phyloP scores from a whole-genome alignment of 2,797 vertebrate genomes.

The Avahi laniger region DNA sequence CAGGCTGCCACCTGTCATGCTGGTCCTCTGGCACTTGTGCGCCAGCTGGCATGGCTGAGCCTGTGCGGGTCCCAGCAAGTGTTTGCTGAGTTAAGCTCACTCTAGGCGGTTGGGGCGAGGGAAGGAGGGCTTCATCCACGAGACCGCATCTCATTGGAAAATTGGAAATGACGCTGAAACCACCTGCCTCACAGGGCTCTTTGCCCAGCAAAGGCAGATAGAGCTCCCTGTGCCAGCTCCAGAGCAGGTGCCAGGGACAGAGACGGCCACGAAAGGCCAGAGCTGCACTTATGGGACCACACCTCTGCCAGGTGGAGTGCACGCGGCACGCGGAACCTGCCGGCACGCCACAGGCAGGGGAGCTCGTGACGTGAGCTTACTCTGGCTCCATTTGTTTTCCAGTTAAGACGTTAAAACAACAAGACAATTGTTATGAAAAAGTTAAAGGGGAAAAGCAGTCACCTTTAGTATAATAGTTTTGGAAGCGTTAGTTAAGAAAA shows the following conservation, averaged over 20 bases:
- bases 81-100: background rate
- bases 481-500: background rate
- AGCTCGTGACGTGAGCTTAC: background rate
- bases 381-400: background rate
- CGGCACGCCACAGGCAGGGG: background rate
- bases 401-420: background rate
- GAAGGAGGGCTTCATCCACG: background rate
- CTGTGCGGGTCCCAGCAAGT: background rate
- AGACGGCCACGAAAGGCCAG: too few relatives aligned
- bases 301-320: background rate
- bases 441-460: background rate
- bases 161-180: background rate
- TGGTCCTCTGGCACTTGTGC: background rate
- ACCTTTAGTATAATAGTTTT: background rate
- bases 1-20: background rate
- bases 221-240: background rate
- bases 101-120: background rate
- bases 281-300: too few relatives aligned
- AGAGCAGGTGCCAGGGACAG: accelerated
- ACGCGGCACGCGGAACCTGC: accelerated
- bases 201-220: background rate
- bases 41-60: accelerated
- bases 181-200: background rate
- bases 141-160: too few relatives aligned
- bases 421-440: background rate